A percentile compares a stretch with the other conserved stretches of the same genome.
Conservation (phyloP, 1,140 invertebrate genomes). For the Drosophila truncata region DNA sequence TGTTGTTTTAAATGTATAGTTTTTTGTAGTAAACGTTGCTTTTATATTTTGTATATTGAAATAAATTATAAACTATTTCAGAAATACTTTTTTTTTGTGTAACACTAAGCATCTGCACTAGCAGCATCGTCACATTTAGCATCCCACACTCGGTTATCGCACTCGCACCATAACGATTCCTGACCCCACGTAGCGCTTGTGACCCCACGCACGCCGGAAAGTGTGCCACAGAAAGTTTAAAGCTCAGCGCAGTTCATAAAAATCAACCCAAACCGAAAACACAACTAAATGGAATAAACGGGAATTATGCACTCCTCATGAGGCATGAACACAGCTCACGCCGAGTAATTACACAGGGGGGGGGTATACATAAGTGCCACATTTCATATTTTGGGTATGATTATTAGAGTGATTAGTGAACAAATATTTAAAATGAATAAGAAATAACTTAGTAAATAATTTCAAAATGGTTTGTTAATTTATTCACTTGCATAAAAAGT, state of each 20-base stretch:
- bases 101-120: slow-evolving; percentile 13
- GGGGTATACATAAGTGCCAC: background rate
- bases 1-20: too few species aligned
- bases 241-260: slow-evolving; percentile 57
- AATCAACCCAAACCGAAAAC: slow-evolving; percentile 33
- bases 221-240: slow-evolving; percentile 55
- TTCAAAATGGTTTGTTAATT: background rate
- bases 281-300: slow-evolving; percentile 47
- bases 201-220: slow-evolving; percentile 48
- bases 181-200: slow-evolving; percentile 56
- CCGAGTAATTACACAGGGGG: slow-evolving; percentile 5
- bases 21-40: background rate
- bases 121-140: slow-evolving; percentile 13
- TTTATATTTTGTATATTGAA: background rate
- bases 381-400: background rate
- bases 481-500: background rate
- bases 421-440: background rate
- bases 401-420: background rate
- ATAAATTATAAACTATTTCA: too few species aligned
- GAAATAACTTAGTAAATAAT: background rate
- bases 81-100: background rate
- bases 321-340: slow-evolving; percentile 7
- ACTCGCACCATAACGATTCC: slow-evolving; percentile 25
- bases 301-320: slow-evolving; percentile 24
- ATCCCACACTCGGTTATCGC: slow-evolving; percentile 48